These are phyloP conservation scores for Poecilia gillii DNA, from an alignment of 2,797 vertebrate genomes.

Conservation along the genomic window DNA sequence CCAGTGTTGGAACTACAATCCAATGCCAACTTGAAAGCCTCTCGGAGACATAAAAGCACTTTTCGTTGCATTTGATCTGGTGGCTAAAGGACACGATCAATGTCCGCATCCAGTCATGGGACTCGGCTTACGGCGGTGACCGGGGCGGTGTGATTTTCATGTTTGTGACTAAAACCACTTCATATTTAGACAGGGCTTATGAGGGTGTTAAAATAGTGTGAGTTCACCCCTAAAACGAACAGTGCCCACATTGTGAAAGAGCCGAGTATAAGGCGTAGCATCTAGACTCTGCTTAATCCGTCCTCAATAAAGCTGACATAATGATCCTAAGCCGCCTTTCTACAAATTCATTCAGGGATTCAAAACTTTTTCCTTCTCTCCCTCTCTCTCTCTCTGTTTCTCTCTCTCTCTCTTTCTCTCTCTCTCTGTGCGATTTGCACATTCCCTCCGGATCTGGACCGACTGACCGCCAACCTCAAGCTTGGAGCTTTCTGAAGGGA, in stretches of 20 bases:
- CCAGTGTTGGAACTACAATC: slow-evolving; percentile 62
- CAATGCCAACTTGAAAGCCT: slow-evolving; percentile 69
- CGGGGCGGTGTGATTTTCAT: slow-evolving; percentile 94
- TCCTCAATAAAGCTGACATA: slow-evolving; percentile 96
- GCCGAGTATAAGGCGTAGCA: slow-evolving; percentile 88
- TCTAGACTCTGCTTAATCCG: slow-evolving; percentile 94
- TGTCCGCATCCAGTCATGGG: slow-evolving; percentile 80
- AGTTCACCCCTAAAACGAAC: slow-evolving; percentile 90
- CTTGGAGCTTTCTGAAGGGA: slow-evolving; percentile 71
- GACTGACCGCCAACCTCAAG: slow-evolving; percentile 47
- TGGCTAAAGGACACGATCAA: slow-evolving; percentile 65
- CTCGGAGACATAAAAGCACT: slow-evolving; percentile 72
- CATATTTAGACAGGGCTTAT: slow-evolving; percentile 93
- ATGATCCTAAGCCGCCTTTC: slow-evolving; percentile 97
- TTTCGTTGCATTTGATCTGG: slow-evolving; percentile 70
- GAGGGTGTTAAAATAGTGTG: slow-evolving; percentile 93
- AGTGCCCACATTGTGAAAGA: slow-evolving; percentile 91
- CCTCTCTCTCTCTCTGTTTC: slow-evolving; percentile 10
- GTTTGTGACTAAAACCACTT: slow-evolving; percentile 88
- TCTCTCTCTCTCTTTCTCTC: not conserved
- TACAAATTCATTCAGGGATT: slow-evolving; percentile 97
- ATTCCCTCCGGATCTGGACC: slow-evolving; percentile 86
- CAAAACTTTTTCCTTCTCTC: slow-evolving; percentile 84
- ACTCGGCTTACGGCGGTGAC: slow-evolving; percentile 87
- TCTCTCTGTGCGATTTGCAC: slow-evolving; percentile 78